Base-by-base conservation (phyloP, 2,797 vertebrate genomes). In the Coregonus sp. region DNA sequence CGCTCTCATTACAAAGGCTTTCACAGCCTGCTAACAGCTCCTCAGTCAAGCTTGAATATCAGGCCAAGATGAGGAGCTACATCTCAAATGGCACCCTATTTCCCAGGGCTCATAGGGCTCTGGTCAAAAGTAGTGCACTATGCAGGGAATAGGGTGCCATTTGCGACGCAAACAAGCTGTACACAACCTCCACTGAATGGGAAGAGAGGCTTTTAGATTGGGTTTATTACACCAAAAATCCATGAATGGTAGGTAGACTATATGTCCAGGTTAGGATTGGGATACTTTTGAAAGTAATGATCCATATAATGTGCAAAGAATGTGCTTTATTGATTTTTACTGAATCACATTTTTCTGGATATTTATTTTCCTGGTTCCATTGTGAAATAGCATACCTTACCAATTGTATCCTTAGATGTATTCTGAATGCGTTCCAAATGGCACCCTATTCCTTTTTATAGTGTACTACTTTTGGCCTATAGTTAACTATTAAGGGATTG, bases 11-110 rank as follows among this genome's bases (percentile, higher is more conserved):
- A 66, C 33, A 37, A 61, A 18, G 68, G 76, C 79, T 86, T 78
- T 85, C 68, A 77, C 73, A 81, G 82, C 70, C 54, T 75, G 77
- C 82, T 77, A 82, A 68, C 70, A 20, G 74, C 78, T 82, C 76
- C 59, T 80, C 77, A 33, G 78, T 81, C 73, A 69, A 74, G 20
- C 70, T 75, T 33, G 69, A 47, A 78, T 77, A 83, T 75, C 74
- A 72, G 37, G 73, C 33, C 7, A 65, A 80, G 40, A 47, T 47
- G 40, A 47, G 40, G 40, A 47, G 2, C 40, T 47, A 31, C 9
- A 2, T 47, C 2, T 9, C 40, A 47, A 47, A 47, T 47, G 2
- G 9, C 40, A 47, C 40, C 40, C 9, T 47, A 47, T 47, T 47
- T 47, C 40, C 40, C 1, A 11, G 9, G 40, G 40, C 40, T 47